phyloP scores from a whole-genome alignment of 2,888 invertebrate species.

The Biston betularia region DNA sequence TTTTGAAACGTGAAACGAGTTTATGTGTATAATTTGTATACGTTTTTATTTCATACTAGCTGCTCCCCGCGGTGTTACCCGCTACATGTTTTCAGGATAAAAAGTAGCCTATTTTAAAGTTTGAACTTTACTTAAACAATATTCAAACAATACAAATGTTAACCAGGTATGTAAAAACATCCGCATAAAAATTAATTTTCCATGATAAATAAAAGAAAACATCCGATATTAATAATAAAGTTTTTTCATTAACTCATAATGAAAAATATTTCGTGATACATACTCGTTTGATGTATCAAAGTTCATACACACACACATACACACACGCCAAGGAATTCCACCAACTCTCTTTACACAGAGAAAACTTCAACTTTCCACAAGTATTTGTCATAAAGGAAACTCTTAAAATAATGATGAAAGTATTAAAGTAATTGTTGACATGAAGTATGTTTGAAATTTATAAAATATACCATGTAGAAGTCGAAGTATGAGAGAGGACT shows the following conservation, averaged over 20 bases:
- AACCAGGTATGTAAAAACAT: not conserved
- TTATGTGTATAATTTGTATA: too few species aligned
- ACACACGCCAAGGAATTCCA: slow-evolving; percentile 47
- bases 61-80: too few species aligned
- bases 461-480: slow-evolving; percentile 72
- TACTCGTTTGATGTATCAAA: slow-evolving; percentile 27
- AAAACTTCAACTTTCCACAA: slow-evolving; percentile 67
- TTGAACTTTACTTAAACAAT: too few species aligned
- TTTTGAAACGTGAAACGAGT: slow-evolving; percentile 4
- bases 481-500: slow-evolving; percentile 73
- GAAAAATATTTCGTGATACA: slow-evolving; percentile 28
- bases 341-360: slow-evolving; percentile 39
- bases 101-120: too few species aligned
- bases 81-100: too few species aligned
- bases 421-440: slow-evolving; percentile 80
- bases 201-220: slow-evolving; percentile 11
- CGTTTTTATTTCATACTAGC: too few species aligned
- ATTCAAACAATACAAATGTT: too few species aligned
- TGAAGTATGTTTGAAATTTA: slow-evolving; percentile 74
- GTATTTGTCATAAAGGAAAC: slow-evolving; percentile 68
- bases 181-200: slow-evolving; percentile 3
- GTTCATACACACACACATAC: slow-evolving; percentile 36
- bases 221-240: slow-evolving; percentile 27
- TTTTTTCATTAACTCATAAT: slow-evolving; percentile 29
- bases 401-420: slow-evolving; percentile 65